Conservation (phyloP, 53 echinoderm and acorn worm genomes). For the Holothuria leucospilota region DNA sequence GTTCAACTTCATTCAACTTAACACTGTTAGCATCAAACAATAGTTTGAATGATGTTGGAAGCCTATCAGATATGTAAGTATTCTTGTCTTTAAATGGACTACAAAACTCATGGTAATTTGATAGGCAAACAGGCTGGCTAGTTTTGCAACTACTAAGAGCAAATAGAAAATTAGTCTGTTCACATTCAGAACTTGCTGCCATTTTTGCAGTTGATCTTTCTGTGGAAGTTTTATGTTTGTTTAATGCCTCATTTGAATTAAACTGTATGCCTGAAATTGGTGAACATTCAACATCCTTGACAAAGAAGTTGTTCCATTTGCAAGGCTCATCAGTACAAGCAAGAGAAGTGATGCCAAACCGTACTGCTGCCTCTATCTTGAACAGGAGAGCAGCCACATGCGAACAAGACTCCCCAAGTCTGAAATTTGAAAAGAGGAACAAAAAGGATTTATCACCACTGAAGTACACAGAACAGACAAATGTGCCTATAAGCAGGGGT, state of each 20-base stretch:
- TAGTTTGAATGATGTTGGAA: neutral
- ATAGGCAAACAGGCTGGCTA: no score
- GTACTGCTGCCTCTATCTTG: slow-evolving; percentile 60
- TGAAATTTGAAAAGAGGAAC: slow-evolving; percentile 33
- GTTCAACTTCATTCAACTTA: neutral
- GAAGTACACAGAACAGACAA: no score
- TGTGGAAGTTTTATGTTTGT: neutral
- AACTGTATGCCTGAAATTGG: neutral
- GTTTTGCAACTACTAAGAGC: no score
- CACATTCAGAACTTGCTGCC: neutral
- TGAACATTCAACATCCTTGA: neutral
- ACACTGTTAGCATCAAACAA: neutral
- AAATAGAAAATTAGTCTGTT: neutral
- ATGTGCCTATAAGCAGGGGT: no score
- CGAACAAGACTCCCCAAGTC: slow-evolving; percentile 63
- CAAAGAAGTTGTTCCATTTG: slow-evolving; percentile 49
- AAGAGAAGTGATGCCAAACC: slow-evolving; percentile 42
- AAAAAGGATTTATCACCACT: neutral
- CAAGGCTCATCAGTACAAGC: slow-evolving; percentile 56
- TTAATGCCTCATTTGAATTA: neutral
- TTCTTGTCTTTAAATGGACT: no score
- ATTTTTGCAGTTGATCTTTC: neutral
- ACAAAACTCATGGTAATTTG: no score
- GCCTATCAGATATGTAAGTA: neutral
- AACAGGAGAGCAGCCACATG: slow-evolving; percentile 57